These are phyloP conservation scores for Drosophila kambysellisi DNA, from an alignment of 2,888 invertebrate species.

Conservation along the genomic window DNA sequence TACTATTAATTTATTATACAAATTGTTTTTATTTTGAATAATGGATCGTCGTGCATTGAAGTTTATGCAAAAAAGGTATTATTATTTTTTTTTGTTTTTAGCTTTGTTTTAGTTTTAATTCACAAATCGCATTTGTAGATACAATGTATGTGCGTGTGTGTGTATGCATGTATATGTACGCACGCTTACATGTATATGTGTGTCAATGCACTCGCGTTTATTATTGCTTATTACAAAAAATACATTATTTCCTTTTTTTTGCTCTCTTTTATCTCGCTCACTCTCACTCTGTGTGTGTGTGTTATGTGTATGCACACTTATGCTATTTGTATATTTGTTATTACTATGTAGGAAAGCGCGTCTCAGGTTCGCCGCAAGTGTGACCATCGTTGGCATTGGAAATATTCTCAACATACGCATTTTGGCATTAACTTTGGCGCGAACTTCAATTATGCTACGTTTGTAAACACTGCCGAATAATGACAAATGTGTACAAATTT, in stretches of 20 bases:
- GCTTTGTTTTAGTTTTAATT: conserved; percentile 46
- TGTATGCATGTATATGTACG: conserved; percentile 3
- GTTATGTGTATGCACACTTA: neutral
- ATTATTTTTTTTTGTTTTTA: conserved; percentile 82
- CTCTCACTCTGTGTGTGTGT: conserved; percentile 15
- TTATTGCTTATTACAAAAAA: conserved; percentile 55
- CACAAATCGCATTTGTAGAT: conserved; percentile 29
- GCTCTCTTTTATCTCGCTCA: conserved; percentile 8
- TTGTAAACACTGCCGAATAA: conserved; percentile 46
- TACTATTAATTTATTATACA: conserved; percentile 83
- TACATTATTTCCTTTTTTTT: conserved; percentile 27
- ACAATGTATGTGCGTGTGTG: neutral
- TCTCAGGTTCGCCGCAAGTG: conserved; percentile 38
- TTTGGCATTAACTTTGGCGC: conserved; percentile 40
- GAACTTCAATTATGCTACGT: conserved; percentile 21
- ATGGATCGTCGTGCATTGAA: conserved; percentile 93
- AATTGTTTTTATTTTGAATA: conserved; percentile 86
- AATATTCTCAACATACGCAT: conserved; percentile 24
- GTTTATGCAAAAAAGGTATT: conserved; percentile 93
- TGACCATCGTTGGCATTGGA: conserved; percentile 36
- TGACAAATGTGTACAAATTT: conserved; percentile 27
- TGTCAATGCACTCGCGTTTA: conserved; percentile 61
- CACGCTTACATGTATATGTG: conserved; percentile 40
- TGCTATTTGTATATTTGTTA: conserved; percentile 42
- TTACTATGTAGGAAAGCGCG: conserved; percentile 42